Evolutionary conservation across 2,113 vertebrate genomes (phyloP).

Genomic region (Pelusios castaneus): DNA sequence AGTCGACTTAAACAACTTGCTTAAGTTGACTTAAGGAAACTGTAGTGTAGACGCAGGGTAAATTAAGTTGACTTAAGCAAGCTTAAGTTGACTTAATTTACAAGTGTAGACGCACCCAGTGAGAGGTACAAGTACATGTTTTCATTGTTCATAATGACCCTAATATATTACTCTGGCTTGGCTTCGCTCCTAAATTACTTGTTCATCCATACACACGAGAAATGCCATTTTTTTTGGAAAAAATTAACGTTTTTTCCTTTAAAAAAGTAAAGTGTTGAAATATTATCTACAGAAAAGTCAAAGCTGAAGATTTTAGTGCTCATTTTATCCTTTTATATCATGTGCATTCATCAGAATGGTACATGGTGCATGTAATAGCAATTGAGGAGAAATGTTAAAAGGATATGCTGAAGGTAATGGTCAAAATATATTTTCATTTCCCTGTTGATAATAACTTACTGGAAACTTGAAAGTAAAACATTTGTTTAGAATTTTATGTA

Average conservation of each 20-base stretch:
- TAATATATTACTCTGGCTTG: background rate
- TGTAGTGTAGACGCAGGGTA: too few relatives aligned
- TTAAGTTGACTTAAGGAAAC: too few relatives aligned
- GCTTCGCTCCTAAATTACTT: background rate
- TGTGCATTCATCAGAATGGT: background rate
- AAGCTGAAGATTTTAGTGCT: background rate
- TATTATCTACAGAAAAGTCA: background rate
- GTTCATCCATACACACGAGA: background rate
- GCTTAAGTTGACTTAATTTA: too few relatives aligned
- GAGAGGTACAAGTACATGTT: background rate
- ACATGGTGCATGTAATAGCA: background rate
- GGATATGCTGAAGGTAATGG: background rate
- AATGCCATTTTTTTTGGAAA: background rate
- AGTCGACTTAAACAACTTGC: too few relatives aligned
- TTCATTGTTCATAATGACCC: background rate
- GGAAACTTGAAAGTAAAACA: background rate
- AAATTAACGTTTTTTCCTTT: too few relatives aligned
- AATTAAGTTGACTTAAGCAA: too few relatives aligned
- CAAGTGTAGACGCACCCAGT: too few relatives aligned
- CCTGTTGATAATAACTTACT: background rate
- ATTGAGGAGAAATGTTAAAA: background rate
- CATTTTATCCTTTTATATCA: constrained; percentile 17
- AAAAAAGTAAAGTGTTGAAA: background rate
- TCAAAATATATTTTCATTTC: background rate
- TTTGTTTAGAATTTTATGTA: background rate